A percentile compares a stretch with the other conserved stretches of the same genome.
These are phyloP conservation scores for Cyprinella venusta DNA, from an alignment of 2,797 vertebrate genomes.

Conservation along the genomic window DNA sequence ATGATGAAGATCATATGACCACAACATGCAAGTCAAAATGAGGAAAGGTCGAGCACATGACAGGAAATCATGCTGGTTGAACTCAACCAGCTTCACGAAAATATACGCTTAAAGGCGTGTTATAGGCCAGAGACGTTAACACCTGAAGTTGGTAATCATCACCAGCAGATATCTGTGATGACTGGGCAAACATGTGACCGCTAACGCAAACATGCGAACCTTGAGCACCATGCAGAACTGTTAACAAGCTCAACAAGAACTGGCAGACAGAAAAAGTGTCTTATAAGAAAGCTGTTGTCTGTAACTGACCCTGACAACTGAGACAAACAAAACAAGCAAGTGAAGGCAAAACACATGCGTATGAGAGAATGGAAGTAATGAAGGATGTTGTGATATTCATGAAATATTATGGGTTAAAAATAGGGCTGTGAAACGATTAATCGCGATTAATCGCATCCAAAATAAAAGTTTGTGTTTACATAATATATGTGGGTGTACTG, in stretches of 20 bases:
- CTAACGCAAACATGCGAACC: constrained; percentile 6
- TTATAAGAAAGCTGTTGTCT: constrained; percentile 6
- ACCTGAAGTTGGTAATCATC: no score
- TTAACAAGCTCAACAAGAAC: neutral
- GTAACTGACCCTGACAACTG: constrained; percentile 67
- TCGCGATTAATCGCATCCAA: no score
- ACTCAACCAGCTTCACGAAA: neutral
- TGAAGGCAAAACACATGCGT: constrained; percentile 15
- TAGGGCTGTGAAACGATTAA: no score
- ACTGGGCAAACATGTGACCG: neutral
- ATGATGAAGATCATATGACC: neutral
- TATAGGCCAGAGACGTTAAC: neutral
- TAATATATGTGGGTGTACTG: no score
- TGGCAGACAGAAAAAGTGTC: neutral
- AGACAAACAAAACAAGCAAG: constrained; percentile 11
- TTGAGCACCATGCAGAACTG: neutral
- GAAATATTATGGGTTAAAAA: neutral
- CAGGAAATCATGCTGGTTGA: constrained; percentile 4
- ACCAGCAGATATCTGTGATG: neutral
- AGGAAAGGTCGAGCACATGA: neutral
- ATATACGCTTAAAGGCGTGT: neutral
- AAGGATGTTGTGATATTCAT: neutral
- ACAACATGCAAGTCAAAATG: neutral
- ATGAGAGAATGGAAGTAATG: neutral
- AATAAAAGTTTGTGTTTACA: no score